These are phyloP conservation scores for Psittacula derbiana DNA, from an alignment of 2,797 vertebrate genomes.

Conservation along the genomic window DNA sequence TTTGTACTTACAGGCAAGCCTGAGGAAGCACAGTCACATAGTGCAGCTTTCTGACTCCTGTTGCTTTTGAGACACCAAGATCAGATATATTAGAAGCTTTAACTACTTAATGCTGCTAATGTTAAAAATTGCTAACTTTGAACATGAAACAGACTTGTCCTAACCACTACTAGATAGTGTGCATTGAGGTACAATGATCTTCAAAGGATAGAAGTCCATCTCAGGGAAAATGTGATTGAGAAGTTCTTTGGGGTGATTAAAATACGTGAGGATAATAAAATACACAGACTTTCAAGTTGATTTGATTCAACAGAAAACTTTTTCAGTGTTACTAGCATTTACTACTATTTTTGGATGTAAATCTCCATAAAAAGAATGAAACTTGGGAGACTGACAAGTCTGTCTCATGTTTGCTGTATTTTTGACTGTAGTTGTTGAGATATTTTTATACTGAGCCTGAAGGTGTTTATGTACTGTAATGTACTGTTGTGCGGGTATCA, in stretches of 20 bases:
- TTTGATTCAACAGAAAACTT: background rate
- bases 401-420: background rate
- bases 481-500: background rate
- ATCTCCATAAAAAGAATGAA: background rate
- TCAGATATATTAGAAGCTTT: background rate
- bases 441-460: background rate
- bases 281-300: background rate
- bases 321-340: background rate
- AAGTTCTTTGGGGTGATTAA: background rate
- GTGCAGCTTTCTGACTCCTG: background rate
- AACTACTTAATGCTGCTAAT: background rate
- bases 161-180: background rate
- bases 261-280: background rate
- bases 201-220: background rate
- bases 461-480: background rate
- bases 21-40: background rate
- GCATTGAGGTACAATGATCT: background rate
- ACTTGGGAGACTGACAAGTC: background rate
- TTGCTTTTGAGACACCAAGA: background rate
- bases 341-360: background rate
- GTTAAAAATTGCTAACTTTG: background rate
- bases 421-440: background rate
- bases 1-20: background rate
- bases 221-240: background rate
- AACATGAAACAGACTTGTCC: background rate